Percentiles rank a stretch among this genome's conserved stretches.
Conservation (phyloP, 1,140 invertebrate genomes). For the Bombus balteatus region DNA sequence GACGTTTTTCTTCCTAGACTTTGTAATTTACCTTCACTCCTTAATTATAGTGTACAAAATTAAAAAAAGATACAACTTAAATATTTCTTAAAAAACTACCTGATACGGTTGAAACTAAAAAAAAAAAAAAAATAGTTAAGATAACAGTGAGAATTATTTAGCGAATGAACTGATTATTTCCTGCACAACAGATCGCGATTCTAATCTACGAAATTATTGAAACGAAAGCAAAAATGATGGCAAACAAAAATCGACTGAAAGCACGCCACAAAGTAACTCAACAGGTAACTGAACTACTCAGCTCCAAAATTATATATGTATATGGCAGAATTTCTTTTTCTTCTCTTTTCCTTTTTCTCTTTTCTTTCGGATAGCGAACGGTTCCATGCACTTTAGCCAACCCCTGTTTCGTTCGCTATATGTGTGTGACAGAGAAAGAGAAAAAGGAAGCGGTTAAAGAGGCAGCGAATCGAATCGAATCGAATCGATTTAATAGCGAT, state of each 20-base stretch:
- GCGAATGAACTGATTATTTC: neutral
- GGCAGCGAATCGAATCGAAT: constrained; percentile 27
- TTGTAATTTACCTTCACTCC: no score
- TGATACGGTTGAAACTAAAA: no score
- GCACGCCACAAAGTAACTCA: neutral
- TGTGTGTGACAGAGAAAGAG: neutral
- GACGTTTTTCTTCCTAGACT: no score
- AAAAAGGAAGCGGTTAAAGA: neutral
- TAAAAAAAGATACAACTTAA: no score
- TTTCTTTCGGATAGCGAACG: neutral
- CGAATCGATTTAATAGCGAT: constrained; percentile 14
- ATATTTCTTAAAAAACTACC: no score
- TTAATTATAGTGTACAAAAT: no score
- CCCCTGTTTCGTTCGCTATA: neutral
- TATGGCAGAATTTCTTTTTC: neutral
- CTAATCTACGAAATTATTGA: neutral
- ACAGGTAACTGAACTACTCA: neutral
- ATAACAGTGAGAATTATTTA: no score
- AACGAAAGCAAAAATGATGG: neutral
- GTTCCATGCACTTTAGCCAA: neutral
- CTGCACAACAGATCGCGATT: neutral
- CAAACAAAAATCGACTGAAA: neutral
- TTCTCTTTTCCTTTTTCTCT: neutral
- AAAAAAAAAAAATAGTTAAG: no score
- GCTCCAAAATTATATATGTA: neutral